Evolutionary conservation across 2,888 invertebrate species (phyloP).

Genomic region (Philaethria dido): DNA sequence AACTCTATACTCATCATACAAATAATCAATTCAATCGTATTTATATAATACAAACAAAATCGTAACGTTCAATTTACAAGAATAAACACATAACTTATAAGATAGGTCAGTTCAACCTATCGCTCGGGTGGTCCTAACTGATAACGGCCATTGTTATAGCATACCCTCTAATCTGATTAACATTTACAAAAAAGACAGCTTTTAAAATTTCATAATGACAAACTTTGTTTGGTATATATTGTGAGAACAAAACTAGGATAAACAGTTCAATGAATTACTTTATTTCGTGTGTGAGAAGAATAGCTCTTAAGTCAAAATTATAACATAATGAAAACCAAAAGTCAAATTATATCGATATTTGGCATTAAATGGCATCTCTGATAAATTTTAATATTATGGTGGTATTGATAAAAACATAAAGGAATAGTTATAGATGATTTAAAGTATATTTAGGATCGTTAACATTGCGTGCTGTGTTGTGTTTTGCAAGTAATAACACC

Average conservation of each 20-base stretch:
- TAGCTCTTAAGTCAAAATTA: neutral
- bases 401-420: too few relatives aligned
- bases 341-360: too few relatives aligned
- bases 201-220: slow-evolving; percentile 36
- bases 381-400: too few relatives aligned
- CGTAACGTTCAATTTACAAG: neutral
- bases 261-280: slow-evolving; percentile 11
- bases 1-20: too few relatives aligned
- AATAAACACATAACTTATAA: slow-evolving; percentile 23
- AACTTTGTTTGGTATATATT: slow-evolving; percentile 38
- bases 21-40: too few relatives aligned
- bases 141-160: slow-evolving; percentile 40
- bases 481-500: too few relatives aligned
- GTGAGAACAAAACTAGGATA: slow-evolving; percentile 12
- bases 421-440: too few relatives aligned
- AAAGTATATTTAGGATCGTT: too few relatives aligned
- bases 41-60: too few relatives aligned
- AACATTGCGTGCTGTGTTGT: too few relatives aligned
- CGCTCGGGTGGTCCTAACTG: slow-evolving; percentile 40
- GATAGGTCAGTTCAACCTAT: slow-evolving; percentile 14
- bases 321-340: too few relatives aligned
- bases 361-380: too few relatives aligned
- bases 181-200: slow-evolving; percentile 34
- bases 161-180: slow-evolving; percentile 46
- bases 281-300: neutral